Percentiles rank a stretch among this genome's conserved stretches.
Evolutionary conservation across 2,113 vertebrate species (phyloP).

Genomic region (Prunella fulvescens): DNA sequence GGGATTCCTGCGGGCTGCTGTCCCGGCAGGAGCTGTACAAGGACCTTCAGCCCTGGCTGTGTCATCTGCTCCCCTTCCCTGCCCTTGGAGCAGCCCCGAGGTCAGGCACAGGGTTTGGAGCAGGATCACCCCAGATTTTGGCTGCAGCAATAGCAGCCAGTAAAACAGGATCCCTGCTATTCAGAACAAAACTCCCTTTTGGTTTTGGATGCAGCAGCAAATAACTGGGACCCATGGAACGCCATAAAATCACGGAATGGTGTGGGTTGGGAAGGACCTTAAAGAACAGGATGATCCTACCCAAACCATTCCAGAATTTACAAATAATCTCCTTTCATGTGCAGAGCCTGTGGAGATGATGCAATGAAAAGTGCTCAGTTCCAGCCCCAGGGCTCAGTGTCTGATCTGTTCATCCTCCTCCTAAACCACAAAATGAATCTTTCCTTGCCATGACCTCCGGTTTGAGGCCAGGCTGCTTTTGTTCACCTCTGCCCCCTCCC

Average conservation of each 20-base stretch:
- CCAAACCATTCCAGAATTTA: neutral
- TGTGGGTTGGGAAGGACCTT: neutral
- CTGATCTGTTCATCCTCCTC: neutral
- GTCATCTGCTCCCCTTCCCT: neutral
- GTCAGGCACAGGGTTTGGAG: rapidly evolving
- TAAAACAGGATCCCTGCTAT: rapidly evolving
- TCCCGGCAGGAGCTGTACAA: neutral
- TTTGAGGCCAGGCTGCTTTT: neutral
- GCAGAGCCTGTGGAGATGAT: neutral
- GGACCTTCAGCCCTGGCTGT: neutral
- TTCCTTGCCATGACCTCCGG: neutral
- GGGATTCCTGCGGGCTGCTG: neutral
- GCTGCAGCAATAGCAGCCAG: neutral
- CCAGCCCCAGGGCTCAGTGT: neutral
- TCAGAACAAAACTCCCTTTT: neutral
- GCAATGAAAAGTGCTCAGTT: neutral
- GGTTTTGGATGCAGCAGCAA: neutral
- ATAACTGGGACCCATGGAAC: rapidly evolving
- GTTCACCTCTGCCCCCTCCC: neutral
- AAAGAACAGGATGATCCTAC: neutral
- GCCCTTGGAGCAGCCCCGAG: neutral
- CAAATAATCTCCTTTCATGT: neutral
- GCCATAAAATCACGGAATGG: neutral
- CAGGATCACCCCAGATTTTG: neutral
- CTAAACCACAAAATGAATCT: neutral